These are phyloP conservation scores for Orthonychiurus folsomi DNA, from an alignment of 2,888 invertebrate genomes.

Conservation along the genomic window DNA sequence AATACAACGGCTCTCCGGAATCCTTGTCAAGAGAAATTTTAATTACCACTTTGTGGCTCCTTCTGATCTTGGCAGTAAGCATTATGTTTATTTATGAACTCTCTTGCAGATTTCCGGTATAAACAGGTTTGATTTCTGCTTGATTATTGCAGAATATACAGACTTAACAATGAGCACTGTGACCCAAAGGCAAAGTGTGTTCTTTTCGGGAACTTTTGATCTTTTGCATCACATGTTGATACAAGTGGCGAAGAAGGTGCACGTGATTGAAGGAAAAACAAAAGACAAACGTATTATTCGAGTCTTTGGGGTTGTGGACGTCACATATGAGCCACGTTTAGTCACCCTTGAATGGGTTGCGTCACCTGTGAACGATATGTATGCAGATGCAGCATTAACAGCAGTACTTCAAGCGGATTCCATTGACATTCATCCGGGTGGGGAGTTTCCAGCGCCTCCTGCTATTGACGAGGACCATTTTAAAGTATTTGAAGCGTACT, in stretches of 20 bases:
- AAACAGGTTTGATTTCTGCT: constrained; percentile 1
- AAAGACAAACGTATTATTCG: constrained; percentile 54
- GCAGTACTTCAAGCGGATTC: constrained; percentile 75
- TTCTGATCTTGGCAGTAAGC: constrained; percentile 76
- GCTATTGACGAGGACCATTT: constrained; percentile 86
- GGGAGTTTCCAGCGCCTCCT: constrained; percentile 48
- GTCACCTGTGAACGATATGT: constrained; percentile 94
- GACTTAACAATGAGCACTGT: constrained; percentile 90
- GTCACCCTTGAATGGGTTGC: constrained; percentile 91
- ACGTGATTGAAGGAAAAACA: constrained; percentile 53
- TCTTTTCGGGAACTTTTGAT: constrained; percentile 47
- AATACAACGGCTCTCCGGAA: constrained; percentile 73
- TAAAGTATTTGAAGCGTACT: constrained; percentile 58
- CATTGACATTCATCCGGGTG: constrained; percentile 53
- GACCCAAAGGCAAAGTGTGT: constrained; percentile 81
- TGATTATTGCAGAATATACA: constrained; percentile 67
- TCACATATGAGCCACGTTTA: constrained; percentile 69
- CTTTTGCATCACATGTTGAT: constrained; percentile 64
- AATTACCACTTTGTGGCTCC: constrained; percentile 93
- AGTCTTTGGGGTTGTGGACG: constrained; percentile 73
- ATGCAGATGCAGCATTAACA: constrained; percentile 87
- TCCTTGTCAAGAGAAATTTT: constrained; percentile 93
- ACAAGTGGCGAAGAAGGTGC: constrained; percentile 67
- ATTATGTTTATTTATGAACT: constrained; percentile 21
- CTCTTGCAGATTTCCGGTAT: neutral